phyloP scores from a whole-genome alignment of 2,888 invertebrate species.

The Parelbella ahira region DNA sequence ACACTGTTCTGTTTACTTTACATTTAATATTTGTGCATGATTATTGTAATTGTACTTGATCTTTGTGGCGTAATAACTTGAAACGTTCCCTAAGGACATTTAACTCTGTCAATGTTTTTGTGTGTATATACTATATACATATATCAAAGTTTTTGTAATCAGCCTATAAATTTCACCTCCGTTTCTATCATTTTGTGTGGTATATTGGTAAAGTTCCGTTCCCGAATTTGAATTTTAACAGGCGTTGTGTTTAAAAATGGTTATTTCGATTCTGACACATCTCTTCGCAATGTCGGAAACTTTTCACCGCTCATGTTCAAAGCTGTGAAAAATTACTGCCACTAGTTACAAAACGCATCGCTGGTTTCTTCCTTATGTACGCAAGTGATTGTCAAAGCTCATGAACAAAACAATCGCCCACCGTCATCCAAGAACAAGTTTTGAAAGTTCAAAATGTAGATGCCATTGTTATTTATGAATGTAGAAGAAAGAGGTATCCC shows the following conservation, averaged over 20 bases:
- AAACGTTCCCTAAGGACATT: not conserved
- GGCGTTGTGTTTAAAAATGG: no score
- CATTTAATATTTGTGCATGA: conserved; percentile 62
- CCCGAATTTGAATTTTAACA: no score
- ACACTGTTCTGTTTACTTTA: conserved; percentile 61
- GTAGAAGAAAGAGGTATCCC: conserved; percentile 57
- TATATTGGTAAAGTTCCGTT: no score
- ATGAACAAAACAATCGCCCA: conserved; percentile 27
- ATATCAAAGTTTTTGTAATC: no score
- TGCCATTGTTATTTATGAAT: conserved; percentile 60
- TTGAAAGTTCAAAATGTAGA: conserved; percentile 47
- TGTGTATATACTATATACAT: no score
- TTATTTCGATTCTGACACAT: no score
- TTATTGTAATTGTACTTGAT: conserved; percentile 54
- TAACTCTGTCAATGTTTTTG: no score
- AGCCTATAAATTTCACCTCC: no score
- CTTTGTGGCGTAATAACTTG: conserved; percentile 6
- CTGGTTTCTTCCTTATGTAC: not conserved
- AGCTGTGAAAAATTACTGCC: no score
- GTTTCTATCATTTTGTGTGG: no score
- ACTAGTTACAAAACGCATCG: not conserved
- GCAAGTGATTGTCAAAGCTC: conserved; percentile 20
- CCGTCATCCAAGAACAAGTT: conserved; percentile 39
- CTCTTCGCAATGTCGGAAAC: no score
- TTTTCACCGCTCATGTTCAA: no score